phyloP scores from a whole-genome alignment of 2,797 vertebrate species.

The Mionectes olivaceus region DNA sequence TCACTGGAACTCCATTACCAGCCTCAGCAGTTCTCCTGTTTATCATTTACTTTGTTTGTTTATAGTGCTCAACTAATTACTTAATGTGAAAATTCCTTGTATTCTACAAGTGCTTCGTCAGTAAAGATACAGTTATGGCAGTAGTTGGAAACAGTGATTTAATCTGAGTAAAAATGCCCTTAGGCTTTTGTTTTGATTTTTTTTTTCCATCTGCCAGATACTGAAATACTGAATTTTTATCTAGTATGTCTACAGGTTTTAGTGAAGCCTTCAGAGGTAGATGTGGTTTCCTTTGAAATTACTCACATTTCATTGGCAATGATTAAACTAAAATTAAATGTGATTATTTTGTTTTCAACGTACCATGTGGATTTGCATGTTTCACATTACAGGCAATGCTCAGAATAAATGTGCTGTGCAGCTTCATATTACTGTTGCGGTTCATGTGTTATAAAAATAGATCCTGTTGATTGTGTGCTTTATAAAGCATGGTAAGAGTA shows the following conservation, averaged over 20 bases:
- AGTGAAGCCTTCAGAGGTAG: neutral
- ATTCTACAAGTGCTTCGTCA: neutral
- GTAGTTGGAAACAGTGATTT: neutral
- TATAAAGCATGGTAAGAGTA: neutral
- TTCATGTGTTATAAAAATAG: conserved; percentile 41
- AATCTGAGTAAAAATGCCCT: neutral
- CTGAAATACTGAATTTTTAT: neutral
- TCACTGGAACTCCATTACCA: neutral
- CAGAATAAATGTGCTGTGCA: neutral
- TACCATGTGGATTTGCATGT: neutral
- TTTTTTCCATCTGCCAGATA: neutral
- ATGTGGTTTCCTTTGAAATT: neutral
- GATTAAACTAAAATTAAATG: conserved; percentile 9
- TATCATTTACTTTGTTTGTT: neutral
- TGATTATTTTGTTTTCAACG: neutral
- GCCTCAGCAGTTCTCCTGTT: neutral
- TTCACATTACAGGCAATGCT: conserved; percentile 34
- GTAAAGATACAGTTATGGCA: neutral
- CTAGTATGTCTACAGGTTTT: neutral
- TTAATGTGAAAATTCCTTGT: neutral
- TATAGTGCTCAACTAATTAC: neutral
- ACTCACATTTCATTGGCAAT: neutral
- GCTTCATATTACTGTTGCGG: conserved; percentile 28
- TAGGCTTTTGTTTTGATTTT: neutral
- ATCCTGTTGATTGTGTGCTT: neutral